Conservation (phyloP, 92 coral and sea anemone species). For the Plumapathes pennacea region DNA sequence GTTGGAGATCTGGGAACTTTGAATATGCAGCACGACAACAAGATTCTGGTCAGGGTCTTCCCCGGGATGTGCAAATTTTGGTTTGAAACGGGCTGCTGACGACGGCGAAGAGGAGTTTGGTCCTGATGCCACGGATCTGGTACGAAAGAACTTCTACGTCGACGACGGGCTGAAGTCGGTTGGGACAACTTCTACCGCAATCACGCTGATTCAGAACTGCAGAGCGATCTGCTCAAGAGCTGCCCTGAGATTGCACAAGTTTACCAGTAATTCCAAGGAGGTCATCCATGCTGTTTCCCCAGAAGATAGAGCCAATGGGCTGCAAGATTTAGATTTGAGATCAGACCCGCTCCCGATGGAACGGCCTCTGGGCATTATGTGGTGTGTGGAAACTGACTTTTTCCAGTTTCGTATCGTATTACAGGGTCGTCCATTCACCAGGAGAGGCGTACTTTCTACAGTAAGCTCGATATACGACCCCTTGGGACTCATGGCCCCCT, state of each 20-base stretch:
- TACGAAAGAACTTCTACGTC: slow-evolving; percentile 39
- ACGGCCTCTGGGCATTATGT: slow-evolving; percentile 44
- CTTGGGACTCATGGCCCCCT: slow-evolving; percentile 44
- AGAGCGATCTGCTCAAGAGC: slow-evolving; percentile 54
- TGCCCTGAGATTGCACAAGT: slow-evolving; percentile 50
- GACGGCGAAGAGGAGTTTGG: slow-evolving; percentile 54
- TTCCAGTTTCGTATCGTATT: slow-evolving; percentile 49
- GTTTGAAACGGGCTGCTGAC: slow-evolving; percentile 42
- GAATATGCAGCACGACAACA: slow-evolving; percentile 21
- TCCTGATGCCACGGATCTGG: slow-evolving; percentile 18
- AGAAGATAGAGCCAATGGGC: slow-evolving; percentile 46
- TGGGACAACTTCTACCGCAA: slow-evolving; percentile 12
- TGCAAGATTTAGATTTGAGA: slow-evolving; percentile 36
- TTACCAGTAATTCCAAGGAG: slow-evolving; percentile 32
- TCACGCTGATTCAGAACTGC: slow-evolving; percentile 31
- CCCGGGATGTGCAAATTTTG: slow-evolving; percentile 68
- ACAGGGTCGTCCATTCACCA: no score
- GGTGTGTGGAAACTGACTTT: slow-evolving; percentile 41
- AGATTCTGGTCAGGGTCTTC: slow-evolving; percentile 17
- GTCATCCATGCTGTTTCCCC: slow-evolving; percentile 30
- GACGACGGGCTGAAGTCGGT: slow-evolving; percentile 56
- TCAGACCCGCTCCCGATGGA: slow-evolving; percentile 37
- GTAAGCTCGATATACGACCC: slow-evolving; percentile 46
- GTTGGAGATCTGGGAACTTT: slow-evolving; percentile 25
- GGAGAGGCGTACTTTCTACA: slow-evolving; percentile 49